A percentile compares a stretch with the other conserved stretches of the same genome.
phyloP scores from a whole-genome alignment of 2,888 invertebrate species.

The Nemurella pictetii region DNA sequence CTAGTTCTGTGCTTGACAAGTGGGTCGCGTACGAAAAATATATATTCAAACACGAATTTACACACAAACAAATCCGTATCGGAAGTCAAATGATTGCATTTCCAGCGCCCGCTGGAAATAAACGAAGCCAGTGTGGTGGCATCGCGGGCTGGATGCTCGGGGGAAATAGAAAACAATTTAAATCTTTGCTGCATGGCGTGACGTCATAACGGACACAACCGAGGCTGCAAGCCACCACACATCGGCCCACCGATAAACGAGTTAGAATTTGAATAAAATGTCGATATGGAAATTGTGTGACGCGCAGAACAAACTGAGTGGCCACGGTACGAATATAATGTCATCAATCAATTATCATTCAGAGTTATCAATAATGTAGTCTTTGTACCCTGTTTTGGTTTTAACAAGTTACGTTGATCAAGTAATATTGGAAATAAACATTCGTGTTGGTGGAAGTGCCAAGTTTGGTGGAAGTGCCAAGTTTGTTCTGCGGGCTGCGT shows the following conservation, averaged over 20 bases:
- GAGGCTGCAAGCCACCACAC: neutral
- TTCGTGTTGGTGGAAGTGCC: too few species aligned
- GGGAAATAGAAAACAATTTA: slow-evolving; percentile 26
- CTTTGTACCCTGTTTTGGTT: too few species aligned
- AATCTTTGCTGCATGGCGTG: slow-evolving; percentile 21
- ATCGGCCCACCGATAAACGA: neutral
- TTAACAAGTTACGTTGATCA: too few species aligned
- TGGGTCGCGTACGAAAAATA: neutral
- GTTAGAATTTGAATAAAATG: neutral
- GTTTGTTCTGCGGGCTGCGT: neutral
- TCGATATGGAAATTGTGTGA: neutral
- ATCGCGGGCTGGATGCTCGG: neutral
- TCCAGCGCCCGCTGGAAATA: neutral
- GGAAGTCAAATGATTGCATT: neutral
- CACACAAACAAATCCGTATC: neutral
- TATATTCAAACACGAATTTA: neutral
- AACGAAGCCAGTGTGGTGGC: neutral
- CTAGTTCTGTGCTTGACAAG: too few species aligned
- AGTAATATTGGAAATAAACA: too few species aligned
- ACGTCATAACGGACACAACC: neutral
- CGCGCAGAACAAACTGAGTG: neutral
- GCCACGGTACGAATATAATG: neutral
- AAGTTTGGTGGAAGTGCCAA: neutral
- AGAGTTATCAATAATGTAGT: too few species aligned
- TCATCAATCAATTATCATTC: neutral